phyloP scores from a whole-genome alignment of 2,113 vertebrate genomes.

The Trematocara zebra region DNA sequence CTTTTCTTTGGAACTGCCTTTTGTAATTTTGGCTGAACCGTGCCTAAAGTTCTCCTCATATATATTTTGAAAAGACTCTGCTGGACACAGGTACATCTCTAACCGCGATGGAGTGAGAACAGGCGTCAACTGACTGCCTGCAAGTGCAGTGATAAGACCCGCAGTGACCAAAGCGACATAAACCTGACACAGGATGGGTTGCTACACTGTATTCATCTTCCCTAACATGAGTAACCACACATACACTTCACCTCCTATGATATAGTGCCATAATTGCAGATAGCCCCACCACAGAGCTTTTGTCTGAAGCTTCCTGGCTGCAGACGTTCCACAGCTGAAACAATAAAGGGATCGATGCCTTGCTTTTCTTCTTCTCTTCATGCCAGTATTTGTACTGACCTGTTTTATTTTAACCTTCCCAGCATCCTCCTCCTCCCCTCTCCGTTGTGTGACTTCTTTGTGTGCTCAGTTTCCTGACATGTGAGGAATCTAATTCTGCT shows the following conservation, averaged over 20 bases:
- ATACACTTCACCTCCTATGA: constrained; percentile 26
- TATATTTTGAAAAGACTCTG: constrained; percentile 5
- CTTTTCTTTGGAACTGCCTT: constrained; percentile 2
- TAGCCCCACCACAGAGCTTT: constrained; percentile 47
- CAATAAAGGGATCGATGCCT: constrained; percentile 57
- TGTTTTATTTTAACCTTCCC: constrained; percentile 26
- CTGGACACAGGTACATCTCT: background rate
- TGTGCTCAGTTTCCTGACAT: constrained; percentile 33
- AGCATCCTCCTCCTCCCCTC: background rate
- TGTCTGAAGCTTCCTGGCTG: constrained; percentile 35
- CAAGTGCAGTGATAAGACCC: constrained; percentile 39
- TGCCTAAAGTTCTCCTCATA: background rate
- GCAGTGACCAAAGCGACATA: constrained; percentile 34
- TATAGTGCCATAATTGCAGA: constrained; percentile 43
- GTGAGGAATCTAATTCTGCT: constrained; percentile 63
- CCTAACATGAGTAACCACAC: constrained; percentile 34
- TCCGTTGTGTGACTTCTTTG: constrained; percentile 24
- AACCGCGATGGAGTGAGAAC: constrained; percentile 24
- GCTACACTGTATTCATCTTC: constrained; percentile 31
- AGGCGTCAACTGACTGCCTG: constrained; percentile 32
- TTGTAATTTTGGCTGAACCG: background rate
- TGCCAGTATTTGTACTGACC: constrained; percentile 42
- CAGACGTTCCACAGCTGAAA: constrained; percentile 57
- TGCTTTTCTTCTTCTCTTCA: constrained; percentile 17
- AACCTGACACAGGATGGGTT: constrained; percentile 34